A percentile compares a stretch with the other conserved stretches of the same genome.
These are phyloP conservation scores for Drosophila kikkawai DNA, from an alignment of 1,140 invertebrate genomes.

Conservation along the genomic window DNA sequence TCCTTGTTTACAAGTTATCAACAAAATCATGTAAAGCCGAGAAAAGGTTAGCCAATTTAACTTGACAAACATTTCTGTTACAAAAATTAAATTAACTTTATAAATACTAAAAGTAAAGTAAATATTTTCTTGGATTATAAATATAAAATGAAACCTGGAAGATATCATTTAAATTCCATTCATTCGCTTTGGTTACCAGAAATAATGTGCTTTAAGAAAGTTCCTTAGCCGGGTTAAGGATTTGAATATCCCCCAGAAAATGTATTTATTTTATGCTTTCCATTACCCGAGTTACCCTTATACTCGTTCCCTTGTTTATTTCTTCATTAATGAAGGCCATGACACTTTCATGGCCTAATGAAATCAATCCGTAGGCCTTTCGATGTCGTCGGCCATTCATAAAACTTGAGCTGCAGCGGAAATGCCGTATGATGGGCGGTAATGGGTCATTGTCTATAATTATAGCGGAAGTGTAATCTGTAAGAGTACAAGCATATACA, in stretches of 20 bases:
- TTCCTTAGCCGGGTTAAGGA: background rate
- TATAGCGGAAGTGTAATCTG: constrained; percentile 42
- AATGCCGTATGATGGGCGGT: constrained; percentile 49
- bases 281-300: background rate
- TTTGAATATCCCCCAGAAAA: background rate
- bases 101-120: background rate
- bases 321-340: constrained; percentile 29
- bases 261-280: background rate
- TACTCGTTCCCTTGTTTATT: constrained; percentile 15
- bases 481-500: background rate
- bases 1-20: background rate
- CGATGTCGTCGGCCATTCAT: constrained; percentile 54
- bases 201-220: background rate
- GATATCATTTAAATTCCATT: background rate
- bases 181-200: too few species aligned
- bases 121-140: background rate
- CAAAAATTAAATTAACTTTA: background rate
- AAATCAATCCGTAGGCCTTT: constrained; percentile 51
- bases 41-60: background rate
- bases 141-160: background rate
- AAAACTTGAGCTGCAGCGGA: constrained; percentile 59
- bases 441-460: constrained; percentile 78
- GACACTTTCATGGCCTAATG: constrained; percentile 46
- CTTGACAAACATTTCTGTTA: background rate
- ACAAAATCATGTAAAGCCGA: background rate